Percentiles rank a stretch among this genome's conserved stretches.
Evolutionary conservation across 2,797 vertebrate species (phyloP).

Genomic region (Bradypus variegatus): DNA sequence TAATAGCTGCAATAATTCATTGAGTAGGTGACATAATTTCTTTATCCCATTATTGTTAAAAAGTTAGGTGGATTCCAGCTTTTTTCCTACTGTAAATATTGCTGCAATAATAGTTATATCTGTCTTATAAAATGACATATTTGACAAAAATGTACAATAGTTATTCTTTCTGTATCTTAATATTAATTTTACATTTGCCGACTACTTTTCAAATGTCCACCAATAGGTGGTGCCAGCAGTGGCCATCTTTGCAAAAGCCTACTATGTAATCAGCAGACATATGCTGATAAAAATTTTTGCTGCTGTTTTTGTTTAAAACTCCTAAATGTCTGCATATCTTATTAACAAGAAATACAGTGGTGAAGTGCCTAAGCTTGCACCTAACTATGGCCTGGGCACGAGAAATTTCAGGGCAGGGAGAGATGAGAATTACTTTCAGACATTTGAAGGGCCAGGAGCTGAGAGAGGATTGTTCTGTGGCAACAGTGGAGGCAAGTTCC

Average conservation of each 20-base stretch:
- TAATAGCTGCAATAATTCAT: neutral
- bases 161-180: neutral
- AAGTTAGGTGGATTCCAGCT: neutral
- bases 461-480: neutral
- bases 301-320: neutral
- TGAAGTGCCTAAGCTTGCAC: neutral
- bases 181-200: neutral
- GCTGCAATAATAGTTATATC: neutral
- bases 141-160: neutral
- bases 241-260: neutral
- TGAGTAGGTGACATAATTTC: neutral
- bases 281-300: neutral
- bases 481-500: neutral
- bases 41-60: neutral
- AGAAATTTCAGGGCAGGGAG: neutral
- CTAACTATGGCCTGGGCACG: neutral
- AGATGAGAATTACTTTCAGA: neutral
- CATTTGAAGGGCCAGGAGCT: neutral
- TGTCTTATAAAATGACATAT: neutral
- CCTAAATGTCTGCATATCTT: neutral
- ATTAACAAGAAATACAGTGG: neutral
- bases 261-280: neutral
- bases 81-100: neutral
- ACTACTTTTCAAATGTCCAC: neutral
- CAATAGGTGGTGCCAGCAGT: neutral